Base-by-base conservation (phyloP, 2,113 vertebrate genomes). In the Cottus gobio region DNA sequence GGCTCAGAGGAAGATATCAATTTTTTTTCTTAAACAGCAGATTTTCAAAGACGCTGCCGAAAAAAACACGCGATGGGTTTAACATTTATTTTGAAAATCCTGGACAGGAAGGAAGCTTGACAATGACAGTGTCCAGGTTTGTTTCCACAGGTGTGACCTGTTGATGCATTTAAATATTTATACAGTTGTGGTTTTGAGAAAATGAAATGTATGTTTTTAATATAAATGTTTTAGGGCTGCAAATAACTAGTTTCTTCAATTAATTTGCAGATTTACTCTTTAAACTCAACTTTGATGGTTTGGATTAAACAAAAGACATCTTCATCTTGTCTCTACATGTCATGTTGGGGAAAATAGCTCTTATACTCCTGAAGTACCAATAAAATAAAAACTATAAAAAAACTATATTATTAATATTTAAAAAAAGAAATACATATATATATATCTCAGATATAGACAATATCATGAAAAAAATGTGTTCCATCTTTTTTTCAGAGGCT, bases 401-500 rank as follows among this genome's bases (percentile, higher is more conserved):
- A n/a, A n/a, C n/a, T n/a, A n/a, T n/a, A n/a, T n/a, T n/a, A n/a
- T n/a, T n/a, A n/a, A n/a, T n/a, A n/a, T n/a, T n/a, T n/a, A n/a
- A n/a, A n/a, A n/a, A n/a, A n/a, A n/a, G n/a, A n/a, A n/a, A n/a
- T n/a, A n/a, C n/a, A n/a, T n/a, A n/a, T n/a, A n/a, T n/a, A n/a
- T n/a, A n/a, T n/a, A n/a, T n/a, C n/a, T 34, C 9, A 11, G 18
- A 60, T 44, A 5, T 0, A 24, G 20, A 66, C 12, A 10, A 2
- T 18, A 54, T 18, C 16, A 65, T 18, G 10, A 24, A 52, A 0
- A 39, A 6, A 39, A 9, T 10, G 26, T 3, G 50, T 71, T 65
- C 2, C 5, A 4, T 68, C 2, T 37, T 52, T 66, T 71, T 30
- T 70, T 61, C 73, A 90, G 85, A 87, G 0, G 3, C 30, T 24